Evolutionary conservation across 2,888 invertebrate genomes (phyloP).

Genomic region (Drosophila nr. perissopoda): DNA sequence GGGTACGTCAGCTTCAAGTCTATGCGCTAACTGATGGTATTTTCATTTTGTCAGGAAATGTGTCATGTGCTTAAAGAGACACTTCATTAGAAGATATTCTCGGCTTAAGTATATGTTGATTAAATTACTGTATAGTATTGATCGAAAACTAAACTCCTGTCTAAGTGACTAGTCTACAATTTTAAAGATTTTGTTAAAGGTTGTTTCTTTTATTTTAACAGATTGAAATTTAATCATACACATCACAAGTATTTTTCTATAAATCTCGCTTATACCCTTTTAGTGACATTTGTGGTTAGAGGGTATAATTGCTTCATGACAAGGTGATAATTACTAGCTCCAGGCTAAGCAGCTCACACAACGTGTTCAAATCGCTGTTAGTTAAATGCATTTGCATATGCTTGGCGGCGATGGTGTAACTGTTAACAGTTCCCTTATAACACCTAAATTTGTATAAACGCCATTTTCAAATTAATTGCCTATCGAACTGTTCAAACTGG

Average conservation of each 20-base stretch:
- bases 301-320: constrained; percentile 9
- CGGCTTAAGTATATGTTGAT: no score
- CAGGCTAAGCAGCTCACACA: background rate
- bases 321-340: constrained; percentile 25
- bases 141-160: background rate
- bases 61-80: no score
- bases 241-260: background rate
- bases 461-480: constrained; percentile 22
- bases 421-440: constrained; percentile 4
- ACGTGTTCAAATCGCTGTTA: constrained; percentile 7
- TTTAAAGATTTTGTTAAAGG: background rate
- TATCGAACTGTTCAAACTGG: constrained; percentile 16
- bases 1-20: no score
- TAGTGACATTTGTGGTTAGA: background rate
- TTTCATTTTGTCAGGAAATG: no score
- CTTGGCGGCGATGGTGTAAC: background rate
- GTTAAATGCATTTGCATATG: constrained; percentile 5
- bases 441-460: background rate
- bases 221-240: background rate
- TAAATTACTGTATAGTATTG: background rate
- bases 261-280: background rate
- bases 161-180: background rate
- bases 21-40: background rate
- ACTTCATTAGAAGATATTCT: no score
- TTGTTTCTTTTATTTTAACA: background rate